phyloP scores from a whole-genome alignment of 1,140 invertebrate genomes.

The Periplaneta americana region DNA sequence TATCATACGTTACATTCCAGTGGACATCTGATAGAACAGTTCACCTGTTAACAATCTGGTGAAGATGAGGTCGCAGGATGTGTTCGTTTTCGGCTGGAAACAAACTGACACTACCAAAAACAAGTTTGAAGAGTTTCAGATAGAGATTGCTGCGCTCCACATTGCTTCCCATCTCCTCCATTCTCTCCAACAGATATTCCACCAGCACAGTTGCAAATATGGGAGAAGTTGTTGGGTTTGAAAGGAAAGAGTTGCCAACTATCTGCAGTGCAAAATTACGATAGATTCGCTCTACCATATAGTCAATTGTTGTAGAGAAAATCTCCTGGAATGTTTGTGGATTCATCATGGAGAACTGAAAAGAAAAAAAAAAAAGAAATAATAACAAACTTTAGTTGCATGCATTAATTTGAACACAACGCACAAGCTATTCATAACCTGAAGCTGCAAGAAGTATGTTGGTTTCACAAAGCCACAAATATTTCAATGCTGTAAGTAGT shows the following conservation, averaged over 20 bases:
- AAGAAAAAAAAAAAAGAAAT: too few relatives aligned
- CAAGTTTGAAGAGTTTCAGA: slow-evolving; percentile 90
- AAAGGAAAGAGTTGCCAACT: slow-evolving; percentile 93
- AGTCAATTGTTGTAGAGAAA: slow-evolving; percentile 91
- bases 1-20: too few relatives aligned
- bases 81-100: slow-evolving; percentile 96
- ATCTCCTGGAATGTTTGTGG: slow-evolving; percentile 94
- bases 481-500: too few relatives aligned
- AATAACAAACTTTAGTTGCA: too few relatives aligned
- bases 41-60: slow-evolving; percentile 90
- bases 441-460: too few relatives aligned
- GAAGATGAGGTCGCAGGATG: slow-evolving; percentile 92
- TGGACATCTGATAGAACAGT: too few relatives aligned
- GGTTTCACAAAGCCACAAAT: too few relatives aligned
- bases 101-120: slow-evolving; percentile 94
- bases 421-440: too few relatives aligned
- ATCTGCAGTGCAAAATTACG: slow-evolving; percentile 90
- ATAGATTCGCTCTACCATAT: slow-evolving; percentile 90
- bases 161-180: slow-evolving; percentile 98
- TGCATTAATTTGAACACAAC: too few relatives aligned
- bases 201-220: slow-evolving; percentile 96
- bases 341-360: slow-evolving; percentile 92
- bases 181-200: slow-evolving; percentile 88
- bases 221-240: slow-evolving; percentile 87
- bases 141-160: slow-evolving; percentile 92